Evolutionary conservation across 2,888 invertebrate genomes (phyloP), one percentile per base, ranked within the genome.

Genomic region (Anthophora plumipes): DNA sequence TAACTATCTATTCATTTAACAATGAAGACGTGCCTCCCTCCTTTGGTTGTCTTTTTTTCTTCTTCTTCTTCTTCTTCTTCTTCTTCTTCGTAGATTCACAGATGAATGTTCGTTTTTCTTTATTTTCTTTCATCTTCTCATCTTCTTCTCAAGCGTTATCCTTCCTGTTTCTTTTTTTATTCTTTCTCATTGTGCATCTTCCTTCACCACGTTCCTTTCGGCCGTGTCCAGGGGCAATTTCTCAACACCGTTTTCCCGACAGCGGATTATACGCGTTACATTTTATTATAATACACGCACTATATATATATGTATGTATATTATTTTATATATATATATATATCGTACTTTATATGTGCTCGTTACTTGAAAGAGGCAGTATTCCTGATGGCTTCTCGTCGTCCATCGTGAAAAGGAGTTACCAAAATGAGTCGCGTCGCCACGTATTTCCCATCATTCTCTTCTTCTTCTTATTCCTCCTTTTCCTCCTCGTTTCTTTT

Each of bases 1-100:
- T 31, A 89, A 86, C 90, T 89, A 90, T 89, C 88, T 90, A 90
- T 84, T 31, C 88, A 83, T 86, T 89, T 88, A 88, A 90, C 88
- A 89, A 85, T 80, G 85, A 89, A 86, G 86, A 88, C 88, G 84
- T 64, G 57, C 80, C 25, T 50, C 43, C 61, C 70, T 50, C 64
- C 70, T 59, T 60, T 25, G 39, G 55, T 80, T 79, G 64, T 75
- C 22, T 46, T 46, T 59, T 72, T 31, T 31, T 31, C n/a, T 31
- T 31, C 1, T 31, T 31, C 31, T 31, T 31, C 31, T n/a, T n/a
- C n/a, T n/a, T n/a, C n/a, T n/a, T n/a, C n/a, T n/a, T n/a, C n/a
- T n/a, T n/a, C n/a, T n/a, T n/a, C n/a, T n/a, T n/a, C n/a, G 7
- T 81, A 57, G 52, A 52, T 80, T 70, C 6, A 17, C 37, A 48